Evolutionary conservation across 2,888 invertebrate species (phyloP), one percentile per base, ranked within the genome.

Genomic region (Agelastica alni): DNA sequence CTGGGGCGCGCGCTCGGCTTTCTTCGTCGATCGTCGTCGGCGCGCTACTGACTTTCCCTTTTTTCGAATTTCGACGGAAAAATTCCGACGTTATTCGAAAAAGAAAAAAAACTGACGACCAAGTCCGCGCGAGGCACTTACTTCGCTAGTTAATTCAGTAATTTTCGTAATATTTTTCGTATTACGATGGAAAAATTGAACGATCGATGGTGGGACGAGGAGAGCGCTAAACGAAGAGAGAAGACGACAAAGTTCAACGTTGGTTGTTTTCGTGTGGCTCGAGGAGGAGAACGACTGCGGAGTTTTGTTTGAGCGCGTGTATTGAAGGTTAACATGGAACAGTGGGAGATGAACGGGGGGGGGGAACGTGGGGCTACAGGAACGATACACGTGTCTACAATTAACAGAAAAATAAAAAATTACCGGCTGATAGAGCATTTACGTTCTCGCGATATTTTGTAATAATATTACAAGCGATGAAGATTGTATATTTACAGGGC

Each of bases 241-340:
- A 59, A 41, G 51, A 12, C n/a, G 37, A 52, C 52, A 60, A 60
- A 60, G 52, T 58, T 39, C 37, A 39, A 10, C 58, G 68, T 64
- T 62, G 67, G 66, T 67, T 70, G 71, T 70, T 72, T 71, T 70
- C 70, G 65, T 67, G 67, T 63, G 62, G 61, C 63, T 61, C 62
- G 71, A 71, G 71, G 75, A 66, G 74, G 75, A 71, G 67, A 65
- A 67, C 57, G 42, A 74, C 73, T 62, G 59, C 43, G 69, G 70
- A 51, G 59, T 70, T 65, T 66, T 41, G 58, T 58, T 47, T 48
- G 44, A 54, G 61, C 73, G 73, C 74, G 74, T 73, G 74, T 68
- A 64, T 46, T 39, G 61, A 60, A 60, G 65, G 64, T 65, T 65
- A 65, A 60, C 59, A 63, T 31, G 16, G 26, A 34, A 44, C 20